Base-by-base conservation (phyloP, 2,888 invertebrate genomes). In the Tipula helvola region DNA sequence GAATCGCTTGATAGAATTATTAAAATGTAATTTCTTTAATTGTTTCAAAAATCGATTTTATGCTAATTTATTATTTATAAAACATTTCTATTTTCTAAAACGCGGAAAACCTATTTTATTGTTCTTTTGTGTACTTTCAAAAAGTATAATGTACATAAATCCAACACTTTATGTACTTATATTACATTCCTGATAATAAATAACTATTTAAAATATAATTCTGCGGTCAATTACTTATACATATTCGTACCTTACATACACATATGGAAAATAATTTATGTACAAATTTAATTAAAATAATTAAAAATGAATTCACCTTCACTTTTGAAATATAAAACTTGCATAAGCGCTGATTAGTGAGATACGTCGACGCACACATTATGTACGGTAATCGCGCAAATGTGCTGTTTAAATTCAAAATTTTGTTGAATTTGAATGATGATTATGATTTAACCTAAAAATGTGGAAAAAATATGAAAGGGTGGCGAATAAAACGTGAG, bases 1-100 rank as follows among this genome's bases (percentile, higher is more conserved):
- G 71, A 71, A 4, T 71, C 71, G 71, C 7, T 71, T 71, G 28
- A 28, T 71, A 71, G 28, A 71, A 71, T 71, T 71, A 71, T 71
- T 71, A 71, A 71, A 71, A 8, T 71, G n/a, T 52, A 71, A 71
- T 28, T 71, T 71, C 71, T 71, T 71, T 71, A 71, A 71, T 71
- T 71, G 71, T 71, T 71, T 71, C 71, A 71, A 71, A 71, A 71
- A 71, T 71, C 71, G 71, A 71, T 71, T 71, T 71, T 71, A 71
- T 71, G 71, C 71, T 71, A 28, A 71, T 71, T 71, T 71, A 71
- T 71, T 71, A 28, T 28, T 28, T 28, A 28, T 28, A 28, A 10
- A 71, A 28, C 28, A 71, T 71, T 71, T 71, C 71, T 71, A 71
- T 71, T 57, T 57, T 47, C 10, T 3, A 71, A 52, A 71, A 71